Percentiles rank a stretch among this genome's conserved stretches.
Evolutionary conservation across 2,888 invertebrate genomes (phyloP).

Genomic region (Carabus problematicus): DNA sequence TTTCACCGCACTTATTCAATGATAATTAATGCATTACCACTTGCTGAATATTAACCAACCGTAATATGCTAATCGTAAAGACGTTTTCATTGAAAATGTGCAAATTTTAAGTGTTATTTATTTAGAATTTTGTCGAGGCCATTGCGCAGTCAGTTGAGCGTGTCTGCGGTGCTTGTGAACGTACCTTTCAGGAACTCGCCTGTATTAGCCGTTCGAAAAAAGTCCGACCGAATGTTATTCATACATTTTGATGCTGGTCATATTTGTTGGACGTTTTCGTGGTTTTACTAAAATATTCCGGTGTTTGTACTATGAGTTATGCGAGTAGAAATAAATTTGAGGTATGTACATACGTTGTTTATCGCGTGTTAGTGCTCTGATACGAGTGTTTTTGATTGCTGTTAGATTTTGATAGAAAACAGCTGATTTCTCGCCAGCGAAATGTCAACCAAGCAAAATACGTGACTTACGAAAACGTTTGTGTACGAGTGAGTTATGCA

Average conservation of each 20-base stretch:
- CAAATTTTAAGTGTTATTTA: too few species aligned
- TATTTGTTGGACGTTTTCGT: conserved; percentile 34
- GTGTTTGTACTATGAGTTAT: conserved; percentile 64
- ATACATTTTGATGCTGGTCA: conserved; percentile 24
- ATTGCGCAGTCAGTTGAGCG: too few species aligned
- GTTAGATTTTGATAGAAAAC: conserved; percentile 62
- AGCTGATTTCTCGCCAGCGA: conserved; percentile 68
- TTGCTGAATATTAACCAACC: too few species aligned
- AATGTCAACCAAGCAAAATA: conserved; percentile 52
- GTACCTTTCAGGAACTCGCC: neutral
- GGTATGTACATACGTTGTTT: conserved; percentile 57
- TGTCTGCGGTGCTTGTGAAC: conserved; percentile 16
- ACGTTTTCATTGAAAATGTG: too few species aligned
- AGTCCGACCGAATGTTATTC: conserved; percentile 34
- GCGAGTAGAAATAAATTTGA: conserved; percentile 72
- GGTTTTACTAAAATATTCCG: conserved; percentile 24
- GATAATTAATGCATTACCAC: too few species aligned
- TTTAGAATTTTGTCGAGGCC: too few species aligned
- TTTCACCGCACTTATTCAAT: too few species aligned
- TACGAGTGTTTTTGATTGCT: conserved; percentile 25
- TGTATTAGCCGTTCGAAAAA: conserved; percentile 41
- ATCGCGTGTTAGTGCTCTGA: conserved; percentile 43
- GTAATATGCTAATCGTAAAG: too few species aligned
- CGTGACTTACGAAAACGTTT: neutral
- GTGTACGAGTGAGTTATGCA: neutral